These are phyloP conservation scores for Teleogryllus oceanicus DNA, from an alignment of 2,888 invertebrate genomes.

Conservation along the genomic window DNA sequence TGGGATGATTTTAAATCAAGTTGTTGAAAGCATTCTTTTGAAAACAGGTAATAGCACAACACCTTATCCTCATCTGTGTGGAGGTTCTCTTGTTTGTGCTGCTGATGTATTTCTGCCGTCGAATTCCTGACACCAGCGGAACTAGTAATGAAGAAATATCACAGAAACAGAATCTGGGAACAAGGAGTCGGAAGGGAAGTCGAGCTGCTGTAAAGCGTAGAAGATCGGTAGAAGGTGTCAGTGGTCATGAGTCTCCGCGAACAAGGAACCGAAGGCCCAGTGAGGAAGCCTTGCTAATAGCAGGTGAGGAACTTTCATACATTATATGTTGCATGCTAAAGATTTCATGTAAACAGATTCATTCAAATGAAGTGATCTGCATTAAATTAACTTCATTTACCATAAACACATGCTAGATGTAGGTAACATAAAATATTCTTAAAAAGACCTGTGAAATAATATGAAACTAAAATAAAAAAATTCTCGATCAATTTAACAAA, in stretches of 20 bases:
- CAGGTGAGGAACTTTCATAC: constrained; percentile 44
- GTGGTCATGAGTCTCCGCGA: constrained; percentile 43
- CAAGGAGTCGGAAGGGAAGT: constrained; percentile 34
- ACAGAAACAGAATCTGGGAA: constrained; percentile 38
- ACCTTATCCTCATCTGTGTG: constrained; percentile 43
- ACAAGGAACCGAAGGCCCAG: constrained; percentile 66
- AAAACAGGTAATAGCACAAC: constrained; percentile 41
- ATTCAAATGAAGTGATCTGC: too few species aligned
- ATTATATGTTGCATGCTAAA: too few species aligned
- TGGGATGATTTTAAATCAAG: too few species aligned
- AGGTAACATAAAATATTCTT: too few species aligned
- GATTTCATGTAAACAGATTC: too few species aligned
- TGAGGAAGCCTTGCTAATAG: constrained; percentile 54
- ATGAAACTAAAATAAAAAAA: too few species aligned
- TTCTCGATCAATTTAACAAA: too few species aligned
- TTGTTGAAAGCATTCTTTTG: too few species aligned
- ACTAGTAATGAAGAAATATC: constrained; percentile 42
- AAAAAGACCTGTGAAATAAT: too few species aligned
- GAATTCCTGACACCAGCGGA: constrained; percentile 48
- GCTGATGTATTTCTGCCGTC: constrained; percentile 51
- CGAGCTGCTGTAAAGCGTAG: constrained; percentile 33
- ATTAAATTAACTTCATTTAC: too few species aligned
- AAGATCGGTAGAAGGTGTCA: constrained; percentile 57
- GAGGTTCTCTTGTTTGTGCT: constrained; percentile 45
- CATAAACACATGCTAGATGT: too few species aligned